Evolutionary conservation across 2,797 vertebrate genomes (phyloP).

Genomic region (Sciaenops ocellatus): DNA sequence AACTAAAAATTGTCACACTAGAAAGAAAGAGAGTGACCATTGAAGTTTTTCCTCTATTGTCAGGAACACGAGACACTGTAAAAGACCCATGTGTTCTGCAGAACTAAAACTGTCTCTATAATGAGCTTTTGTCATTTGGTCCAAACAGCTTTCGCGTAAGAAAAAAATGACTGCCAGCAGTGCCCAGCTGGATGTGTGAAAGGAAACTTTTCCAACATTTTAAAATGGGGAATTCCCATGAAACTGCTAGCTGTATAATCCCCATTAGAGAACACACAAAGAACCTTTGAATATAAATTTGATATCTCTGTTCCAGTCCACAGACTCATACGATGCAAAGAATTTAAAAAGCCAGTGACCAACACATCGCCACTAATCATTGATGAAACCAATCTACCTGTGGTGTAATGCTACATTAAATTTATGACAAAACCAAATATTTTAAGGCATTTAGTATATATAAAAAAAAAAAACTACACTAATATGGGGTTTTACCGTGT

Average conservation of each 20-base stretch:
- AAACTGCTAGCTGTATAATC: slow-evolving; percentile 45
- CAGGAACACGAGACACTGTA: slow-evolving; percentile 39
- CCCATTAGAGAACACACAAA: slow-evolving; percentile 46
- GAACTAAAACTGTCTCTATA: slow-evolving; percentile 36
- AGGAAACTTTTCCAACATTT: slow-evolving; percentile 58
- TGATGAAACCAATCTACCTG: slow-evolving; percentile 11
- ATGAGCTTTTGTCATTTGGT: slow-evolving; percentile 63
- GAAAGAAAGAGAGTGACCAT: background rate
- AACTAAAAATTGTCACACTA: slow-evolving; percentile 5
- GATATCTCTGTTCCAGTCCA: slow-evolving; percentile 19
- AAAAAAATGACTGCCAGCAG: slow-evolving; percentile 42
- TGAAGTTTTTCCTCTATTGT: slow-evolving; percentile 22
- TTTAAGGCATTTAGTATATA: background rate
- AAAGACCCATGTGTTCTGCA: slow-evolving; percentile 37
- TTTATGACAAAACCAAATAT: slow-evolving; percentile 25
- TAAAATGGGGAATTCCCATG: slow-evolving; percentile 69
- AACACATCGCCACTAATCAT: slow-evolving; percentile 2
- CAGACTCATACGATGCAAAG: background rate
- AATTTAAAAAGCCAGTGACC: background rate
- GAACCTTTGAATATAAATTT: slow-evolving; percentile 40
- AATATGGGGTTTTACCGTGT: background rate
- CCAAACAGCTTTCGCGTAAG: slow-evolving; percentile 44
- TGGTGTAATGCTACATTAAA: background rate
- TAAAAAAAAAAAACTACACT: background rate
- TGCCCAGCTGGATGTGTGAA: slow-evolving; percentile 70